Percentiles rank a stretch among this genome's conserved stretches.
These are phyloP conservation scores for Hestina assimilis DNA, from an alignment of 1,140 invertebrate genomes.

Conservation along the genomic window DNA sequence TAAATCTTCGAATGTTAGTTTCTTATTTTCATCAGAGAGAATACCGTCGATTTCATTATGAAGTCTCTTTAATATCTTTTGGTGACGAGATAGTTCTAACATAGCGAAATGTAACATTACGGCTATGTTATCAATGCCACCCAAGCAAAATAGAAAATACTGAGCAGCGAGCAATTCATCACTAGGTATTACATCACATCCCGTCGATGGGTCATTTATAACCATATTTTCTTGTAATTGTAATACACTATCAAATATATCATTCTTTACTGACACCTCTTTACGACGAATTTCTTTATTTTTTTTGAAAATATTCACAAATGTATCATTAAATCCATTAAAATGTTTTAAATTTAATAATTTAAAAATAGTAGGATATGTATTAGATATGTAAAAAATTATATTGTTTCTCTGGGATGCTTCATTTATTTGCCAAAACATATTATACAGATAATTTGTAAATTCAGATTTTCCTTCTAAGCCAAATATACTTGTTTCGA, in stretches of 20 bases:
- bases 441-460: no score
- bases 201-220: slow-evolving; percentile 37
- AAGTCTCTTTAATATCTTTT: slow-evolving; percentile 76
- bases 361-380: slow-evolving; percentile 23
- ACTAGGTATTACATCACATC: slow-evolving; percentile 36
- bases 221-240: slow-evolving; percentile 36
- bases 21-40: slow-evolving; percentile 51
- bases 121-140: slow-evolving; percentile 82
- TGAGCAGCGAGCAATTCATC: slow-evolving; percentile 59
- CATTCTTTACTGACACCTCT: slow-evolving; percentile 31
- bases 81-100: slow-evolving; percentile 75
- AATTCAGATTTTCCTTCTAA: no score
- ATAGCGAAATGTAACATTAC: slow-evolving; percentile 72
- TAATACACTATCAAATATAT: slow-evolving; percentile 51
- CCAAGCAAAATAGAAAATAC: slow-evolving; percentile 71
- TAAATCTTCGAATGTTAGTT: slow-evolving; percentile 52
- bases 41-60: slow-evolving; percentile 78
- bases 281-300: slow-evolving; percentile 34
- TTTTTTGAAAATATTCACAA: slow-evolving; percentile 48
- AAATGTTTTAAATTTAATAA: slow-evolving; percentile 28
- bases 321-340: slow-evolving; percentile 36
- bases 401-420: no score
- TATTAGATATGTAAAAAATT: no score
- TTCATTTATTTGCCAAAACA: no score
- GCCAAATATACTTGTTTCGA: no score